Percentiles rank a stretch among this genome's conserved stretches.
phyloP scores from a whole-genome alignment of 2,113 vertebrate species.

The Gymnorhina tibicen region DNA sequence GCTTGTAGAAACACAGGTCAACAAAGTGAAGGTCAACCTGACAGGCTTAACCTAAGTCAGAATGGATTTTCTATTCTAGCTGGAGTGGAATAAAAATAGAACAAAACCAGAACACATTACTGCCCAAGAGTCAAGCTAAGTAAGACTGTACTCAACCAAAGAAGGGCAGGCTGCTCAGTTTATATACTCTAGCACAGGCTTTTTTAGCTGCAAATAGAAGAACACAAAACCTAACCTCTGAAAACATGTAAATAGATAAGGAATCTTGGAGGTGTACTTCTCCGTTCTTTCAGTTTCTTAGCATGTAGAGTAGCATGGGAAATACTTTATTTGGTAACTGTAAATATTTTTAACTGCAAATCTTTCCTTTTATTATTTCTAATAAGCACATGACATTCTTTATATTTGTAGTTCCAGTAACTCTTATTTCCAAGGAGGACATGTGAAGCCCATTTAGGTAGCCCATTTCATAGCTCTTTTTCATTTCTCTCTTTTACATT shows the following conservation, averaged over 20 bases:
- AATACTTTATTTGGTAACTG: neutral
- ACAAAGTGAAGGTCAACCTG: neutral
- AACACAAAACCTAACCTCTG: neutral
- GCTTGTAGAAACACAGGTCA: neutral
- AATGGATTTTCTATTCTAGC: neutral
- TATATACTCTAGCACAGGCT: neutral
- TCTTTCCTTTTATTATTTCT: neutral
- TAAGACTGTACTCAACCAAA: neutral
- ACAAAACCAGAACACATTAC: neutral
- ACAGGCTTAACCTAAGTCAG: neutral
- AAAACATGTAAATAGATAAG: neutral
- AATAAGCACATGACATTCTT: neutral
- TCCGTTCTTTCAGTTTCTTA: neutral
- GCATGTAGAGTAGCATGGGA: accelerated
- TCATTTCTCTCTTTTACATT: neutral
- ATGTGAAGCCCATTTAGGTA: neutral
- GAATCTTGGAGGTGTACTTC: neutral
- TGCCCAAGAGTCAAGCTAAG: neutral
- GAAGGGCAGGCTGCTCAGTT: neutral
- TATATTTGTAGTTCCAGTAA: neutral
- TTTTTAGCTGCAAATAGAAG: neutral
- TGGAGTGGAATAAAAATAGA: neutral
- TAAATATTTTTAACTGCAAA: neutral
- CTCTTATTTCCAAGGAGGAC: neutral
- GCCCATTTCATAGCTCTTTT: neutral